phyloP scores from a whole-genome alignment of 2,113 vertebrate species.

The Aldabrachelys gigantea region DNA sequence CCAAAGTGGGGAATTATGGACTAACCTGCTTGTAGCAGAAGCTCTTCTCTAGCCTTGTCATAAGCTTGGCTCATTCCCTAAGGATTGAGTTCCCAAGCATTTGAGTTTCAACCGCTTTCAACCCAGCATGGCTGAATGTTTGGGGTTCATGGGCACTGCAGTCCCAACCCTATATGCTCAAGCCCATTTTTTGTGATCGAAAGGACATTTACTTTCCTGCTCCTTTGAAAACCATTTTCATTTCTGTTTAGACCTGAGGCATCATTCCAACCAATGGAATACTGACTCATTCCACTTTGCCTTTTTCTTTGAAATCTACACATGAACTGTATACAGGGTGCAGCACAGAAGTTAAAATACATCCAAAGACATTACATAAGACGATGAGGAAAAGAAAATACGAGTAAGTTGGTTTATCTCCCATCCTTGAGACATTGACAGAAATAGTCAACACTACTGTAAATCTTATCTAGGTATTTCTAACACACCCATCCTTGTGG shows the following conservation, averaged over 20 bases:
- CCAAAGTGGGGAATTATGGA: too few species aligned
- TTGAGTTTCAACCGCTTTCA: background rate
- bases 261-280: accelerated
- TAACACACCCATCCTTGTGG: background rate
- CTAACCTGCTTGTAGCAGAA: background rate
- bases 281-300: background rate
- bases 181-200: background rate
- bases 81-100: background rate
- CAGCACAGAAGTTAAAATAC: background rate
- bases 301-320: background rate
- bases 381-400: background rate
- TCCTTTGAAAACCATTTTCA: background rate
- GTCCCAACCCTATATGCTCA: background rate
- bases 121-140: background rate
- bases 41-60: accelerated
- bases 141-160: background rate
- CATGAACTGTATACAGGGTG: too few species aligned
- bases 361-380: background rate
- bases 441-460: background rate
- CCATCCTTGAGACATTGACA: background rate
- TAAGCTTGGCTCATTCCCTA: background rate
- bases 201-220: background rate
- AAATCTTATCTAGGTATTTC: background rate
- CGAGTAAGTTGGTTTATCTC: background rate
- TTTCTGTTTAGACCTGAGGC: background rate